Evolutionary conservation across 2,113 vertebrate species (phyloP), one percentile per base, ranked within the genome.

Genomic region (Indicator maculatus): DNA sequence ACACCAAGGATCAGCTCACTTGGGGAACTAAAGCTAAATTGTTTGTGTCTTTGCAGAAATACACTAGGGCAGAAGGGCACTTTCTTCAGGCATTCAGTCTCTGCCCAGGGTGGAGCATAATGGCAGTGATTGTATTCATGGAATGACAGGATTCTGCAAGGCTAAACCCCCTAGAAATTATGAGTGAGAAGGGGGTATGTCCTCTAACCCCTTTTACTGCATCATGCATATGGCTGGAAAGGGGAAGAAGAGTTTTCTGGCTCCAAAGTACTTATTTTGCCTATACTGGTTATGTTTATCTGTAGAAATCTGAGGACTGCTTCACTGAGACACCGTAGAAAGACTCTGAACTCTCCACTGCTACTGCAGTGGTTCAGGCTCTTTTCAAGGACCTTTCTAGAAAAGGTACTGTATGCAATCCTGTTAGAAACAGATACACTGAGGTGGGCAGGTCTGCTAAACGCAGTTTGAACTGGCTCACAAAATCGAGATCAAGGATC

Each of bases 41-140:
- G 89, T 77, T 94, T 65, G 17, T 84, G 60, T 36, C 87, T 88
- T 75, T 82, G 45, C 65, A 75, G 87, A 74, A 55, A 90, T n/a
- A 39, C 18, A 21, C 30, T 27, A 55, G 95, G 83, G 83, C 90
- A 91, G 90, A 69, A 78, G 83, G 92, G 70, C 70, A 72, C 44
- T 58, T 84, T 91, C 80, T 86, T 69, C 36, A 78, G 72, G 72
- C 91, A 83, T 39, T 66, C n/a, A 6, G 53, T 31, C 44, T 31
- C 61, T 2, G 56, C 53, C 5, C 17, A 50, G 52, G 14, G 33
- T 52, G 0, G 3, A 70, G 39, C 63, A 96, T 88, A 97, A 94
- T 12, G 55, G 66, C 50, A 65, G 79, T 10, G 39, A 93, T 72
- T 97, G 90, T 97, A 15, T 64, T 86, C 21, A 4, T 5, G 70